Percentiles rank a stretch among this genome's conserved stretches.
These are phyloP conservation scores for Barypeithes pellucidus DNA, from an alignment of 2,888 invertebrate species.

Conservation along the genomic window DNA sequence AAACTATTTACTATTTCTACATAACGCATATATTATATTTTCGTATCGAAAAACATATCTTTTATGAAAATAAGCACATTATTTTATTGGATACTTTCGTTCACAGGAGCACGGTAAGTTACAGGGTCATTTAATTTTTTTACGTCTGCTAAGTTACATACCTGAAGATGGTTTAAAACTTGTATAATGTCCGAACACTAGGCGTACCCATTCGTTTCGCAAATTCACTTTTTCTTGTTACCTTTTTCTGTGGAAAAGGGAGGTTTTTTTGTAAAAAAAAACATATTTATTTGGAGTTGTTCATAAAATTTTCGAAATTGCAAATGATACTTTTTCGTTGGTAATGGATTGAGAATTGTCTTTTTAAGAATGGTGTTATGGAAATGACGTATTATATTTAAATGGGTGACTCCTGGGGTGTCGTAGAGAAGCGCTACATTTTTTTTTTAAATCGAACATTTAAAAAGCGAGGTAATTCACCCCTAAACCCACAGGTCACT, in stretches of 20 bases:
- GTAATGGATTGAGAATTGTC: too few species aligned
- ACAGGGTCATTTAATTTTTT: constrained; percentile 16
- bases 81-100: constrained; percentile 57
- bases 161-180: constrained; percentile 19
- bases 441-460: too few species aligned
- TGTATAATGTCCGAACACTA: constrained; percentile 68
- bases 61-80: background rate
- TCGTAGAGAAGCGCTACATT: too few species aligned
- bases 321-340: background rate
- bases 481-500: too few species aligned
- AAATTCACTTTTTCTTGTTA: constrained; percentile 44
- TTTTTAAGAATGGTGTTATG: too few species aligned
- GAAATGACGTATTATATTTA: too few species aligned
- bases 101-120: constrained; percentile 69
- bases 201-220: constrained; percentile 66
- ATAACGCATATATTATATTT: constrained; percentile 2
- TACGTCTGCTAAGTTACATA: constrained; percentile 44
- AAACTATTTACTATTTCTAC: background rate
- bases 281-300: background rate
- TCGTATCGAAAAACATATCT: constrained; percentile 17
- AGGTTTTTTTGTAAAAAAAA: constrained; percentile 27
- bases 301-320: background rate
- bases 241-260: constrained; percentile 10
- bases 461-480: too few species aligned
- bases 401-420: too few species aligned